These are phyloP conservation scores for Pangasianodon hypophthalmus DNA, from an alignment of 2,113 vertebrate genomes.

Conservation along the genomic window DNA sequence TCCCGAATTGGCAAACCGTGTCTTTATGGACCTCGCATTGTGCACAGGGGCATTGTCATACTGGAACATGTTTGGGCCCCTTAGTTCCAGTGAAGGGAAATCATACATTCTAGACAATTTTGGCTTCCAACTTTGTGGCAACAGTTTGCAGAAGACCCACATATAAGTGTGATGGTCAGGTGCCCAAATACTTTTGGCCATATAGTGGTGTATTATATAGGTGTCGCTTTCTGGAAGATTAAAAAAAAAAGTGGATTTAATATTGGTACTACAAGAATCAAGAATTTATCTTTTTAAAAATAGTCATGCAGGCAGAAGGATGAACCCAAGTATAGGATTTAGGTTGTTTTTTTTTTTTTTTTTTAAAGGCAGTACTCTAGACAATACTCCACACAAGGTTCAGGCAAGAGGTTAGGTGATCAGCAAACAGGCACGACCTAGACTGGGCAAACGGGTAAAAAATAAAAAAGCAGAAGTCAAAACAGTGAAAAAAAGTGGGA, in stretches of 20 bases:
- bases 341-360: neutral
- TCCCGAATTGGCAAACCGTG: too few relatives aligned
- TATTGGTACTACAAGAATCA: neutral
- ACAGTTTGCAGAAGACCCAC: neutral
- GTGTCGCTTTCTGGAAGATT: neutral
- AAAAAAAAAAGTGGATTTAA: neutral
- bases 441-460: neutral
- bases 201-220: neutral
- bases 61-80: neutral
- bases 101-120: neutral
- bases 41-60: too few relatives aligned
- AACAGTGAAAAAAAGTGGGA: neutral
- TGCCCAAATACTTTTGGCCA: neutral
- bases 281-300: neutral
- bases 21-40: too few relatives aligned
- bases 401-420: neutral
- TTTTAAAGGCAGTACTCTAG: neutral
- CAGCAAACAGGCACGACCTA: neutral
- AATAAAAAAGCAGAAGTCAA: neutral
- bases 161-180: too few relatives aligned
- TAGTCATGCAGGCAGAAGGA: neutral
- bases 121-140: too few relatives aligned
- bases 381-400: neutral
- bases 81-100: neutral
- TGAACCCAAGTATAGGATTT: neutral